Evolutionary conservation across 1,140 invertebrate species (phyloP), one percentile per base, ranked within the genome.

Genomic region (Venustaconcha ellipsiformis): DNA sequence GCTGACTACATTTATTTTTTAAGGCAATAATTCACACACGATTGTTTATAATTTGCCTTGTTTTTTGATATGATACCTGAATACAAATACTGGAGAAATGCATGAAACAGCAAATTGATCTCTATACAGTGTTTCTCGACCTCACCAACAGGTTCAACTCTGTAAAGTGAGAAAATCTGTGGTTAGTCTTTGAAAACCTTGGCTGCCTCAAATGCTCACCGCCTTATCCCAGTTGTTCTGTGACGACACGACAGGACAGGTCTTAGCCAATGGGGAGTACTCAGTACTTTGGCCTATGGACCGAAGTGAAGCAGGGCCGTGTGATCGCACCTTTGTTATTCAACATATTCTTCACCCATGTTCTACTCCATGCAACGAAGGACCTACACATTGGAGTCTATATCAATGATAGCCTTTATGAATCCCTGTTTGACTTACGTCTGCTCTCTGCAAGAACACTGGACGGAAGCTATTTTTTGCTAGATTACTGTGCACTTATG

Each of bases 321-420:
- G 77, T 78, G 55, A 55, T 78, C 13, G 79, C 72, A n/a, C 75
- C 72, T 14, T 62, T 73, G n/a, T 65, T 75, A 12, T 80, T 80
- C 68, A 67, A 37, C 63, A 15, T 78, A 8, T 75, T 74, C 57
- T 72, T 78, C 66, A 62, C 78, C 1, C n/a, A 5, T 11, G 57
- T 82, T 13, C 72, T 80, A n/a, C 14, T 26, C 55, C 66, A 74
- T 63, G 66, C 75, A 63, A 57, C 64, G 3, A 68, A 59, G 57
- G 57, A 60, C 12, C 55, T 57, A 60, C 12, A 20, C 15, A 15
- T 59, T 58, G 23, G 6, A 26, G 37, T 71, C 12, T 71, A 71
- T 58, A 71, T 71, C 57, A 26, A 59, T 2, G 59, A 60, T 26
- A 1, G 70, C 26, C 59, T 59, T 23, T 18, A 20, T 71, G 70